Conservation (phyloP, 1,140 invertebrate species). For the Lepidostoma basale region DNA sequence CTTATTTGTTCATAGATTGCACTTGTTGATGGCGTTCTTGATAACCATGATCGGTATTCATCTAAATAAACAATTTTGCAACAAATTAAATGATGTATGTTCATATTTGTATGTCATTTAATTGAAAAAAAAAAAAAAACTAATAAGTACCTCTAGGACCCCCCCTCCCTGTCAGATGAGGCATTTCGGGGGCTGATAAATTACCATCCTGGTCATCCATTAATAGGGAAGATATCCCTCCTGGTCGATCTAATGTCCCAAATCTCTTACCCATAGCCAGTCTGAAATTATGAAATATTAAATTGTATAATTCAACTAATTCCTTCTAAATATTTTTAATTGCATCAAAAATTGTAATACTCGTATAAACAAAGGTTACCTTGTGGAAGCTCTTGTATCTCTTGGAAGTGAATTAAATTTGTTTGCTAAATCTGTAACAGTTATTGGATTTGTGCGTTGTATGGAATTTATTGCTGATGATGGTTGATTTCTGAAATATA, state of each 20-base stretch:
- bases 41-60: constrained; percentile 89
- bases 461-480: constrained; percentile 59
- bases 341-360: too few species aligned
- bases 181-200: constrained; percentile 80
- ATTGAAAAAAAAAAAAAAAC: too few species aligned
- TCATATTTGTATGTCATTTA: neutral
- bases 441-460: constrained; percentile 55
- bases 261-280: constrained; percentile 58
- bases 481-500: constrained; percentile 47
- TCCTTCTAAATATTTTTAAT: too few species aligned
- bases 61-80: constrained; percentile 80
- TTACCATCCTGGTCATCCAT: constrained; percentile 83
- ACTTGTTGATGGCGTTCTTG: constrained; percentile 87
- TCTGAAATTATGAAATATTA: constrained; percentile 45
- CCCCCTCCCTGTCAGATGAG: constrained; percentile 48
- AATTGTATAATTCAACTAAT: too few species aligned
- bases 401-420: constrained; percentile 78
- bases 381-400: constrained; percentile 67
- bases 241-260: constrained; percentile 48
- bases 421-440: constrained; percentile 62
- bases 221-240: constrained; percentile 62
- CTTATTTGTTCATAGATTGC: constrained; percentile 90
- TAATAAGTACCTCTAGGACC: constrained; percentile 51
- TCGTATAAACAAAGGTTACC: constrained; percentile 14
- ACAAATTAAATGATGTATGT: neutral